A percentile compares a stretch with the other conserved stretches of the same genome.
phyloP scores from a whole-genome alignment of 2,888 invertebrate genomes.

The Saturnia japonica region DNA sequence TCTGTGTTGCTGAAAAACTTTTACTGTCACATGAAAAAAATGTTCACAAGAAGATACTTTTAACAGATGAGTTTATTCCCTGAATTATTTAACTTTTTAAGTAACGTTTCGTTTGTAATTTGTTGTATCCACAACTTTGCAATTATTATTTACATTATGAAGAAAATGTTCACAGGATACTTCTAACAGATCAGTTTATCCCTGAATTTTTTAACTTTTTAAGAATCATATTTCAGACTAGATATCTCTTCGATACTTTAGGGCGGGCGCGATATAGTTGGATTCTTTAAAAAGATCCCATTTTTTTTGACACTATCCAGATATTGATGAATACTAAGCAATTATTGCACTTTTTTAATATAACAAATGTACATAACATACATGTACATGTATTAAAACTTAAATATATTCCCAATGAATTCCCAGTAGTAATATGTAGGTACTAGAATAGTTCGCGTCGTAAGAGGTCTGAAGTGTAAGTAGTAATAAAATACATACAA shows the following conservation, averaged over 20 bases:
- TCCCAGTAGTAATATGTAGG: background rate
- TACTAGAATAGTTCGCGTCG: background rate
- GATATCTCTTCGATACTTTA: background rate
- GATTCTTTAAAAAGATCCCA: background rate
- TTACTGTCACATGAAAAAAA: no score
- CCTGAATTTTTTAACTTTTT: background rate
- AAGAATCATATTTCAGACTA: background rate
- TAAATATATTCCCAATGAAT: background rate
- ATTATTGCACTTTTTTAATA: background rate
- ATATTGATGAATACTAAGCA: background rate
- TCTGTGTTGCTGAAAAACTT: background rate
- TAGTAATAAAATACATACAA: constrained; percentile 50
- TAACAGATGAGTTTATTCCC: no score
- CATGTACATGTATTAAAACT: background rate
- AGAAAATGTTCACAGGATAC: background rate
- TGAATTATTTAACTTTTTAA: no score
- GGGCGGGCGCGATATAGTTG: background rate
- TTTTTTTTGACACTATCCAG: background rate
- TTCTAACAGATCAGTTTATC: background rate
- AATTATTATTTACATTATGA: background rate
- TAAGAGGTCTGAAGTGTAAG: constrained; percentile 28
- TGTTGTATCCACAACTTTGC: background rate
- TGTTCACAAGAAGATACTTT: no score
- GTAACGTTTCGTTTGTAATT: background rate
- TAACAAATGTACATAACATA: background rate